Base-by-base conservation (phyloP, 2,113 vertebrate species). In the Dipodomys stephensi region DNA sequence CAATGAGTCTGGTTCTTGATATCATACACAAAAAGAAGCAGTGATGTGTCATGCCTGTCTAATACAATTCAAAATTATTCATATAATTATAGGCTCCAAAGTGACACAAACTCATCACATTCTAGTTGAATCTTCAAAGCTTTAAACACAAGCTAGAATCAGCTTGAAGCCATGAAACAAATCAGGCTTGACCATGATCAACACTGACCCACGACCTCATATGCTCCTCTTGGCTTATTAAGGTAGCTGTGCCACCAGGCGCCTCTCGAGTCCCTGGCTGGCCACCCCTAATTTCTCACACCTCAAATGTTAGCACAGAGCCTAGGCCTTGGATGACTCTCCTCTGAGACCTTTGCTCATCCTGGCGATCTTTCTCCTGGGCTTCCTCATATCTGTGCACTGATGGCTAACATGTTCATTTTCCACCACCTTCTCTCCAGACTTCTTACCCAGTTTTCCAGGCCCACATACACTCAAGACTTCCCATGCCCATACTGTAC, bases 31-130 rank as follows among this genome's bases (percentile, higher is more conserved):
- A 87, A 94, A 69, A 28, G 32, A 96, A 94, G 96, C 84, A 87
- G 23, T 49, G 60, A 93, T 30, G 65, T 35, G 73, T 82, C 67
- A 53, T 23, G n/a, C 91, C 87, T 85, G 0, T n/a, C 87, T 96
- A 87, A 96, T 71, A 62, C 76, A 88, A 90, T 82, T 82, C 92
- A 93, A 65, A 95, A 65, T 79, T 77, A 93, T 85, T 96, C 72
- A 83, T 7, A 94, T 39, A 86, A 90, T 95, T 72, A 95, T 5
- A 87, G 4, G 27, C 69, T 90, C 93, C 92, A 94, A 83, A 95
- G 83, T 82, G 72, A 88, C 92, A 94, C 4, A 16, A 90, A 95
- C 67, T 93, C 91, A 83, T 91, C 90, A 27, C n/a, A 83, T 72
- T 87, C 84, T 68, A 93, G 88, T 94, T 80, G 94, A 10, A 82